Evolutionary conservation across 2,888 invertebrate genomes (phyloP), one percentile per base, ranked within the genome.

Genomic region (Xanthia togata): DNA sequence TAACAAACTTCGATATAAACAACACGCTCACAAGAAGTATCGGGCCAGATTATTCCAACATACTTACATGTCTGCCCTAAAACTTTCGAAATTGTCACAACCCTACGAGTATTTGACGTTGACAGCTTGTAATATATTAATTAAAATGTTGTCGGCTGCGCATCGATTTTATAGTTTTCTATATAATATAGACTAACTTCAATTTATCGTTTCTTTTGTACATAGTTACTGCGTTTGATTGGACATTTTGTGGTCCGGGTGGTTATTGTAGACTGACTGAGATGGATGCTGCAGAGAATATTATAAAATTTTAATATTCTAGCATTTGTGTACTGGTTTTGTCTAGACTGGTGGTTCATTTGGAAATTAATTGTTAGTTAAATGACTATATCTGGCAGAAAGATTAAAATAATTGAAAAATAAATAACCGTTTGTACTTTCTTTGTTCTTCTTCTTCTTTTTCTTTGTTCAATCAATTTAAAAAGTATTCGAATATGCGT

Each of bases 61-160:
- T 44, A 53, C 3, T 1, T 57, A 6, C 31, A 6, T 47, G 26
- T 59, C 4, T 8, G 23, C 3, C 6, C 14, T 65, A 17, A 57
- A 35, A 53, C 38, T 62, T 47, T 38, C 47, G 53, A n/a, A 31
- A 50, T 5, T n/a, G 9, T 55, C 11, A 4, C 79, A 84, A 81
- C 88, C 85, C 81, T 88, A 73, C 53, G 55, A 41, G 41, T 70
- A n/a, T 86, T 88, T 84, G 82, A 89, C 70, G 84, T 83, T 86
- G 87, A 86, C 90, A 87, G 85, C 72, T 81, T 83, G 85, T 88
- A 83, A 84, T 84, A 85, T 79, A 89, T 88, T 89, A 88, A 90
- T 90, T 90, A 90, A 89, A 87, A 83, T 86, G 82, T 60, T 82
- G 84, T 83, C 76, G 74, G 74, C 50, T 79, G 38, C 64, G 47